Base-by-base conservation (phyloP, 2,888 invertebrate genomes). In the Electrophaes corylata region DNA sequence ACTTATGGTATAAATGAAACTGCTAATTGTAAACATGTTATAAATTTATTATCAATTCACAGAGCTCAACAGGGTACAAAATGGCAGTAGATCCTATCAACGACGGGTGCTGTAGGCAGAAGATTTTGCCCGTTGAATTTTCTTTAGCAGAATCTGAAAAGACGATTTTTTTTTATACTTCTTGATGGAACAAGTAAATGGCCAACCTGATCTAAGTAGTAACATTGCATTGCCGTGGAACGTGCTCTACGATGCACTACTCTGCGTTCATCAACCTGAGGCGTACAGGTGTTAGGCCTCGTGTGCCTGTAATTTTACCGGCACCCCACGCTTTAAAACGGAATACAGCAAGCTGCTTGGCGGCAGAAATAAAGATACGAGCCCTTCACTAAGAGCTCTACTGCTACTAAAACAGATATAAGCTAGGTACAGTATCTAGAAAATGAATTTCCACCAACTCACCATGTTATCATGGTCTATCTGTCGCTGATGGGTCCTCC, bases 401-500 rank as follows among this genome's bases (percentile, higher is more conserved):
- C n/a, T 26, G 3, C 26, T 26, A 26, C 26, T n/a, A n/a, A n/a
- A 6, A 8, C 26, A 26, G 26, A 1, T 6, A 26, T 0, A 4
- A 26, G 6, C 26, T 29, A 29, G 10, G 26, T 10, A 29, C 10
- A n/a, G n/a, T n/a, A n/a, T n/a, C n/a, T n/a, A n/a, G n/a, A n/a
- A 5, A 5, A 10, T 1, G 10, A 6, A 29, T 14, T 14, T 16
- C 16, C 16, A 26, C 14, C 18, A 31, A 19, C 76, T 71, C 61
- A 93, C 89, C 88, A 93, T 88, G 71, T 94, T 94, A 40, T 94
- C 94, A 55, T 92, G 82, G 65, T 93, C 93, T 18, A 94, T 93
- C 75, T 93, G 90, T 37, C 86, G 82, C 72, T 94, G 93, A 68
- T 91, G 88, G 46, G 87, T 88, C 68, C 91, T 92, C 39, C 94